Percentiles rank a stretch among this genome's conserved stretches.
These are phyloP conservation scores for Nerophis ophidion DNA, from an alignment of 2,113 vertebrate species.

Conservation along the genomic window DNA sequence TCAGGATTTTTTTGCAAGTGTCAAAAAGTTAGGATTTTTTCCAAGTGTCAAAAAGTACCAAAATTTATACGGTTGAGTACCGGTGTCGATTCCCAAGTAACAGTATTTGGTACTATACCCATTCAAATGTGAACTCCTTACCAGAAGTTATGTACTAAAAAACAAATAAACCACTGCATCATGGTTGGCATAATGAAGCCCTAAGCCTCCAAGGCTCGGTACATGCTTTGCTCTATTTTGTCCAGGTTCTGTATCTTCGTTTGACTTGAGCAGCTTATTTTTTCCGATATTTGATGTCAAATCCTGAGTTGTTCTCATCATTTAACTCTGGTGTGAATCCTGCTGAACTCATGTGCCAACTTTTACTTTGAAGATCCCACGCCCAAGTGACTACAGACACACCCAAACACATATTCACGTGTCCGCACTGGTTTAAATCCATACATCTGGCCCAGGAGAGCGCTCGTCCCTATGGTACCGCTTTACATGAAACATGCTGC, in stretches of 20 bases:
- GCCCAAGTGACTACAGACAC: constrained; percentile 35
- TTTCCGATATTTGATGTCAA: background rate
- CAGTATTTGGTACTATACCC: too few relatives aligned
- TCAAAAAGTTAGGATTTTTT: too few relatives aligned
- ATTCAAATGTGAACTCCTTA: too few relatives aligned
- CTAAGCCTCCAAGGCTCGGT: too few relatives aligned
- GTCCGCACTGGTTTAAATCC: background rate
- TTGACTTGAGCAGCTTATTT: background rate
- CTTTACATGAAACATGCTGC: constrained; percentile 51
- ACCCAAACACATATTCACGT: constrained; percentile 2
- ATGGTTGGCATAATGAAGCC: too few relatives aligned
- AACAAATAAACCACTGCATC: too few relatives aligned
- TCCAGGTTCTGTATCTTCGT: background rate
- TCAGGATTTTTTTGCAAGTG: too few relatives aligned
- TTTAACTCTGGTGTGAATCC: background rate
- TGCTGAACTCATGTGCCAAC: background rate
- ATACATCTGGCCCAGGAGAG: constrained; percentile 33
- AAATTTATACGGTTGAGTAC: too few relatives aligned
- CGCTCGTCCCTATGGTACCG: constrained; percentile 28
- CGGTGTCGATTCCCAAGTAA: too few relatives aligned
- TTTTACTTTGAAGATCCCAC: constrained; percentile 25
- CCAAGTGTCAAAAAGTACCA: too few relatives aligned
- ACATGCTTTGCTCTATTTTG: background rate
- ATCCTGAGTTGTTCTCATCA: background rate
- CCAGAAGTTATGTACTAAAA: too few relatives aligned